These are phyloP conservation scores for Indri indri DNA, from an alignment of 2,113 vertebrate genomes.

Conservation along the genomic window DNA sequence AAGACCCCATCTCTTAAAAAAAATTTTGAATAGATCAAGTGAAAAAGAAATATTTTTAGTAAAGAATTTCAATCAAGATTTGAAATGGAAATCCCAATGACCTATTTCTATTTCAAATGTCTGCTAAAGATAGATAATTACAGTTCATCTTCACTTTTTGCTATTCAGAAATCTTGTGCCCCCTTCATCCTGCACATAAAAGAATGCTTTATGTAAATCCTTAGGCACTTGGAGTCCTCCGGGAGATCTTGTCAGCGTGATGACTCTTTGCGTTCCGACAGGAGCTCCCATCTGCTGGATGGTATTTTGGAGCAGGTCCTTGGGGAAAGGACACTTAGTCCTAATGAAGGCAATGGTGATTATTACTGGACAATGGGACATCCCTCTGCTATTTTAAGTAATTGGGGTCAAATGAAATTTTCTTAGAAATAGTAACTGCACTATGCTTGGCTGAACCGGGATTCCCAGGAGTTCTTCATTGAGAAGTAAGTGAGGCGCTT, in stretches of 20 bases:
- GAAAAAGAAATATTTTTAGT: background rate
- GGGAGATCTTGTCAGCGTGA: background rate
- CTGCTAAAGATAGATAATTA: background rate
- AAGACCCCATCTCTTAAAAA: background rate
- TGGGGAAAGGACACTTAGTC: background rate
- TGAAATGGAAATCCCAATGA: background rate
- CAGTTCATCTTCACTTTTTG: background rate
- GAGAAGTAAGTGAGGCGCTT: background rate
- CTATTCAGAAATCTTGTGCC: background rate
- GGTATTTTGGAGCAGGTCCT: background rate
- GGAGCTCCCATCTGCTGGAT: background rate
- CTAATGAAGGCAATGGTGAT: slow-evolving; percentile 15
- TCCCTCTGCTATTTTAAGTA: background rate
- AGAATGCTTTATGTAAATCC: background rate
- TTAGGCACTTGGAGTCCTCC: background rate
- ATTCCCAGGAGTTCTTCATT: slow-evolving; percentile 11
- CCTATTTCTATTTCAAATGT: background rate
- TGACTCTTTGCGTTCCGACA: background rate
- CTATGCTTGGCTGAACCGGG: background rate
- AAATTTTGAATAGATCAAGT: background rate
- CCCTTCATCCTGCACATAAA: background rate
- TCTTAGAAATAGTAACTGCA: slow-evolving; percentile 9
- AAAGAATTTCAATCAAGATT: background rate
- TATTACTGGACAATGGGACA: background rate
- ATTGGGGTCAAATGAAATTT: background rate